Evolutionary conservation across 2,113 vertebrate genomes (phyloP).

Genomic region (Leptosomus discolor): DNA sequence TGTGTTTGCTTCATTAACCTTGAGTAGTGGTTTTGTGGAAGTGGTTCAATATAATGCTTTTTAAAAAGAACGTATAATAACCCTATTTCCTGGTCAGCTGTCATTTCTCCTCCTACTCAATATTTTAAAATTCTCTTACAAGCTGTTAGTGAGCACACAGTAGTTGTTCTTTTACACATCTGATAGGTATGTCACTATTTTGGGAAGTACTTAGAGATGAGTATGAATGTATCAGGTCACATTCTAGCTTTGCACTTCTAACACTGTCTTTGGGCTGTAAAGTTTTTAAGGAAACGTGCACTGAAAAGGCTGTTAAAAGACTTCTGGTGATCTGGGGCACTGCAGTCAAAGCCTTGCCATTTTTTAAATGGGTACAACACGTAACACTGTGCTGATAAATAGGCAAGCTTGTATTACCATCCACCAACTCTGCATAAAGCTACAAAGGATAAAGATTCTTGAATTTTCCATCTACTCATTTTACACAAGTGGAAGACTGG

Average conservation of each 20-base stretch:
- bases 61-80: neutral
- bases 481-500: constrained; percentile 3
- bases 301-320: neutral
- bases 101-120: constrained; percentile 37
- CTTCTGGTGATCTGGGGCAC: neutral
- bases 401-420: neutral
- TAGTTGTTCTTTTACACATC: constrained; percentile 46
- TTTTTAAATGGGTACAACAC: neutral
- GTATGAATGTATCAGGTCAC: constrained; percentile 39
- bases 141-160: constrained; percentile 26
- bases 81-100: constrained; percentile 37
- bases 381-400: neutral
- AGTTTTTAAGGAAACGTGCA: neutral
- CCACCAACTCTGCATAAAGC: neutral
- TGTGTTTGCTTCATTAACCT: constrained; percentile 12
- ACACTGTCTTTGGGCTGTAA: neutral
- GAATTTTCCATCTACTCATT: constrained; percentile 31
- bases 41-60: neutral
- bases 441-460: constrained; percentile 33
- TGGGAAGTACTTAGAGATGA: constrained; percentile 22
- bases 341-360: neutral
- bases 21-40: neutral
- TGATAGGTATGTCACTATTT: constrained; percentile 46
- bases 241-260: constrained; percentile 26
- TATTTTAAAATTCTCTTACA: constrained; percentile 41